Evolutionary conservation across 1,140 invertebrate genomes (phyloP).

Genomic region (Brachionus angularis): DNA sequence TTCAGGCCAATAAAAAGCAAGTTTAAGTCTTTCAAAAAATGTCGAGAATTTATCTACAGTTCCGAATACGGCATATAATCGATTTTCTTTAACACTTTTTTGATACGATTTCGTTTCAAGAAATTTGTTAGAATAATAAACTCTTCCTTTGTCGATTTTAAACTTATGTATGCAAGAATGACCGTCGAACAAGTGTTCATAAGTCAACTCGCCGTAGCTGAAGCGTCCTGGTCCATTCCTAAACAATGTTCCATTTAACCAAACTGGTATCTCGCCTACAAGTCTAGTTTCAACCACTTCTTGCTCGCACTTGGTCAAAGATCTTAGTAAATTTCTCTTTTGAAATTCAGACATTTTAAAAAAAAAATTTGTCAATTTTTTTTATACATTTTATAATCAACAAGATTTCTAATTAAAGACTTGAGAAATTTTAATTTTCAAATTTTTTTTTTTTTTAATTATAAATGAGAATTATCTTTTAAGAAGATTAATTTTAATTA

Average conservation of each 20-base stretch:
- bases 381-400: too few relatives aligned
- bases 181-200: slow-evolving; percentile 78
- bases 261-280: slow-evolving; percentile 67
- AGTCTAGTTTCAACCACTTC: background rate
- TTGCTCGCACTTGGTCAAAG: slow-evolving; percentile 22
- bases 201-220: slow-evolving; percentile 69
- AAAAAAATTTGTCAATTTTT: too few relatives aligned
- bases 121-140: slow-evolving; percentile 36
- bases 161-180: slow-evolving; percentile 77
- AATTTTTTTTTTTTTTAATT: too few relatives aligned
- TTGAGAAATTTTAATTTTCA: too few relatives aligned
- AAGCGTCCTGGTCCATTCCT: slow-evolving; percentile 80
- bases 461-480: too few relatives aligned
- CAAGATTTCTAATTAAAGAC: too few relatives aligned
- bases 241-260: slow-evolving; percentile 72
- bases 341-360: background rate
- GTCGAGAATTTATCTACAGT: background rate
- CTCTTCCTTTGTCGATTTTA: slow-evolving; percentile 42
- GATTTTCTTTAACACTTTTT: slow-evolving; percentile 1
- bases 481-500: too few relatives aligned
- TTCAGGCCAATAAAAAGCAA: slow-evolving; percentile 1
- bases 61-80: slow-evolving; percentile 19
- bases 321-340: slow-evolving; percentile 4
- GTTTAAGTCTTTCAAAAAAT: background rate
- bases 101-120: slow-evolving; percentile 4